Conservation (phyloP, 2,797 vertebrate genomes). For the Synaphobranchus kaupii region DNA sequence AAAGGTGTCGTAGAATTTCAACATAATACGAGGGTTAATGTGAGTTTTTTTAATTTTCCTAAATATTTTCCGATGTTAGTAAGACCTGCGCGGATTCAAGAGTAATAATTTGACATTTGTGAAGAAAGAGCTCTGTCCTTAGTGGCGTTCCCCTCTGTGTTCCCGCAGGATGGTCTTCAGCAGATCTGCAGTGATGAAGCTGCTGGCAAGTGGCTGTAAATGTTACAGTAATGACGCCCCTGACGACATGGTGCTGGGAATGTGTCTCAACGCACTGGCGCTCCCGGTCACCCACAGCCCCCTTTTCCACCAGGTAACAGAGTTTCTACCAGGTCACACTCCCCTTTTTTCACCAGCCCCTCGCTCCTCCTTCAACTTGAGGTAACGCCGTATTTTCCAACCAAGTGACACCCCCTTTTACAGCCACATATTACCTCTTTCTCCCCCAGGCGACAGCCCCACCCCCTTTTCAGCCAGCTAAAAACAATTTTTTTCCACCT, state of each 20-base stretch:
- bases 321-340: background rate
- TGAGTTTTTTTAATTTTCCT: background rate
- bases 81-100: no score
- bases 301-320: conserved; percentile 91
- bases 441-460: background rate
- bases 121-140: background rate
- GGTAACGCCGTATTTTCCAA: background rate
- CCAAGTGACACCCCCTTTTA: background rate
- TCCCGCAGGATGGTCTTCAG: conserved; percentile 90
- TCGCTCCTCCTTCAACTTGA: background rate
- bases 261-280: conserved; percentile 90
- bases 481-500: no score
- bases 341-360: background rate
- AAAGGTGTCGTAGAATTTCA: no score
- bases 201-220: conserved; percentile 87
- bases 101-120: background rate
- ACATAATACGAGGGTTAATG: no score
- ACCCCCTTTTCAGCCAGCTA: no score
- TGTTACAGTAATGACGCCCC: conserved; percentile 93
- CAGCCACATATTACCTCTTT: no score
- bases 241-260: conserved; percentile 97
- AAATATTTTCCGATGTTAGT: background rate
- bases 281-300: conserved; percentile 89
- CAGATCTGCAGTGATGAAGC: conserved; percentile 78
- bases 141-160: no score